Evolutionary conservation across 64 coral and sea anemone genomes (phyloP), one percentile per base, ranked within the genome.

Genomic region (Actinia equina): DNA sequence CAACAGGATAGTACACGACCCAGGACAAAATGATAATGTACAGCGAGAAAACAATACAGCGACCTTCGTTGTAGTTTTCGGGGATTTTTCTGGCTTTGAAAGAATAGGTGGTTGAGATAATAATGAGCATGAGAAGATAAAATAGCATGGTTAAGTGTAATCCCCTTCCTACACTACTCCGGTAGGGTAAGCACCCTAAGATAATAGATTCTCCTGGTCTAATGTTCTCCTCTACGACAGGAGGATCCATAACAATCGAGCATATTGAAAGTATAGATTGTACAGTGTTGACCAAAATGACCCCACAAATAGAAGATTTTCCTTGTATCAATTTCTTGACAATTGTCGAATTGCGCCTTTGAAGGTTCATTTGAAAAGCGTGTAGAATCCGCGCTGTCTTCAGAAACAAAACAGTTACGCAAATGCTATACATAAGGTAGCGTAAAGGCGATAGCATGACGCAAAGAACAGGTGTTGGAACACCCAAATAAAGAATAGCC

Each of bases 311-410:
- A 22, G 78, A 52, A 49, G 44, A 81, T 37, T 81, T 85, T 62
- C 83, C 83, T 77, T 77, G 64, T 18, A 41, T 26, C 59, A n/a
- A 42, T 42, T 30, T 43, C 4, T 30, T 22, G 15, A 20, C 18
- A 26, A 41, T 6, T 27, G 7, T 42, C 10, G 18, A 5, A 30
- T 30, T 74, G 14, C 69, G 69, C 8, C 25, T 18, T 18, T 71
- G 44, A 5, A 4, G 85, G 37, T 3, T 52, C 52, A 79, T 37
- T 7, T 86, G 44, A 13, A 92, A 95, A 20, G 85, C 86, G 30
- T 70, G 79, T 16, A 89, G 52, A 56, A 95, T 92, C 23, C 89
- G 86, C 52, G 70, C 64, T 0, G 87, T 92, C 55, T 95, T 95
- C 12, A 85, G 84, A 15, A 91, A 78, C 13, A 95, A 30, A 0